phyloP scores from a whole-genome alignment of 2,113 vertebrate species.

The Prunella fulvescens region DNA sequence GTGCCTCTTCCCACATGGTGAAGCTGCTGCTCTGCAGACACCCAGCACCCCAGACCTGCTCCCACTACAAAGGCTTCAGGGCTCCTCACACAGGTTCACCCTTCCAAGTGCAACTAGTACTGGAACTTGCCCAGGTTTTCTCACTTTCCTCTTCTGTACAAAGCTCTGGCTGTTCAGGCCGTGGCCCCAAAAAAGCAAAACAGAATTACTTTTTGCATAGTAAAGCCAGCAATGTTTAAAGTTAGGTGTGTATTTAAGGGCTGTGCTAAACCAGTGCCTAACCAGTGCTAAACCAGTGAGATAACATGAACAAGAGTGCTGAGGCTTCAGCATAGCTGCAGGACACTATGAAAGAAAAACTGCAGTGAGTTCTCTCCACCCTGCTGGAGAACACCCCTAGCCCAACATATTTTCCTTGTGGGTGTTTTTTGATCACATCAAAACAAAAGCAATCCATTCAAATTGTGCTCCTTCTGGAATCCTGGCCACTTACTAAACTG shows the following conservation, averaged over 20 bases:
- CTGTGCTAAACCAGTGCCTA: neutral
- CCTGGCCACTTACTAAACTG: neutral
- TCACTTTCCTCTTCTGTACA: neutral
- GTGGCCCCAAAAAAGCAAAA: neutral
- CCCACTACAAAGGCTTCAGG: neutral
- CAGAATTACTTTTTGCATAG: neutral
- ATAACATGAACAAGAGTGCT: neutral
- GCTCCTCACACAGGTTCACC: neutral
- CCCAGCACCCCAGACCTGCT: fast-evolving
- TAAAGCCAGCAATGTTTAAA: neutral
- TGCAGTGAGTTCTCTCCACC: neutral
- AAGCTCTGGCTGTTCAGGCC: neutral
- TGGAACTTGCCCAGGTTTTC: neutral
- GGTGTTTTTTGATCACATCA: neutral
- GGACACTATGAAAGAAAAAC: neutral
- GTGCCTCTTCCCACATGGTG: fast-evolving
- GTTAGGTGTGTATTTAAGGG: neutral
- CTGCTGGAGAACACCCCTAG: neutral
- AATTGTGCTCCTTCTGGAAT: neutral
- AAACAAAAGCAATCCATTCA: neutral
- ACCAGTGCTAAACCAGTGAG: neutral
- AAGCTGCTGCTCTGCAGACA: neutral
- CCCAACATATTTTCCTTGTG: neutral
- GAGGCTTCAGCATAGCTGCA: neutral
- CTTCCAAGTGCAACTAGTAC: neutral